Base-by-base conservation (phyloP, 30 jellyfish, hydroid and myxozoan genomes). In the Chrysaora quinquecirrha region DNA sequence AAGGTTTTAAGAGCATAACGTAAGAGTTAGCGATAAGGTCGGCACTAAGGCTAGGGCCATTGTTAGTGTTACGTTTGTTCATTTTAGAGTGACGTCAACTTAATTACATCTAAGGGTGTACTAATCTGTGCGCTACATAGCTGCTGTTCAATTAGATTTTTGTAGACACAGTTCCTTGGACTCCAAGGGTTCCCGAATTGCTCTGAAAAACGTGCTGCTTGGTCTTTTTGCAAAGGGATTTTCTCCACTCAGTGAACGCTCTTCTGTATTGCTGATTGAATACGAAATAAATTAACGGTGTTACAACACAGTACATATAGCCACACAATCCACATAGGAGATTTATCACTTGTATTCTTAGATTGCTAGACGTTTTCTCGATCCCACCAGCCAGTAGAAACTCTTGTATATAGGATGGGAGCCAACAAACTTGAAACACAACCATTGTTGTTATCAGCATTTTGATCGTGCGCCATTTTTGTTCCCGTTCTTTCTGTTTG, bases 381-480 rank as follows among this genome's bases (percentile, higher is more conserved):
- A 80, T 68, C 2, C 90, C 90, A 1, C 90, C 90, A 2, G 90
- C 90, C 70, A 80, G 22, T 16, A 82, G 70, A 72, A 82, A 69
- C 43, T 82, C 93, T 38, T 82, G 93, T 11, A 82, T n/a, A 25
- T 82, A 82, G 10, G 93, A 82, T 25, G 93, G 93, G 22, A 82
- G 93, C 93, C 93, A 82, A n/a, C 70, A 70, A n/a, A 82, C 7
- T 65, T 82, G 70, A 64, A 82, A 82, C 20, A 82, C 18, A 3
- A 72, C n/a, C 1, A 82, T 86, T 0, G 86, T 82, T 35, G 79
- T 23, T 49, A 75, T 32, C n/a, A 82, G 80, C 65, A 82, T 32
- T 77, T 82, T 61, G 0, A 82, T 64, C 14, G 93, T 80, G 50
- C 90, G 90, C 83, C 67, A 56, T 31, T 80, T 80, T 24, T 18